Evolutionary conservation across 2,113 vertebrate species (phyloP), one percentile per base, ranked within the genome.

Genomic region (Percina caprodes): DNA sequence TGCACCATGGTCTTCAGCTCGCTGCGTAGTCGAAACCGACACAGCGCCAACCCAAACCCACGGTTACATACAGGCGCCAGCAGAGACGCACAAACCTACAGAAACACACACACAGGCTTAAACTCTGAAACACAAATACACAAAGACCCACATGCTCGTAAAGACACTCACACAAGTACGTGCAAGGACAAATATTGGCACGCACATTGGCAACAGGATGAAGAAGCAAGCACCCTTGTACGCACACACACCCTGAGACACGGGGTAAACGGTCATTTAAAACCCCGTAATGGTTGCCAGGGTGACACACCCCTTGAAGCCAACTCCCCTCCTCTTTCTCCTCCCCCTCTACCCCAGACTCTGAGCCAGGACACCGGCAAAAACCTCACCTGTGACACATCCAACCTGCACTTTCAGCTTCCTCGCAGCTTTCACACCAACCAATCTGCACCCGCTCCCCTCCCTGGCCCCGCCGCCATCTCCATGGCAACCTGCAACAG

Each of bases 1-100:
- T 99, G 98, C 92, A 94, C 96, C 75, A 98, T 98, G 97, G 96
- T 99, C 78, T 99, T 99, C 91, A 99, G 98, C 87, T 99, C 98
- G 0, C 96, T 99, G 67, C 95, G 98, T 67, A 99, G 98, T 91
- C 96, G 98, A 0, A 99, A 99, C 90, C 95, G 98, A 6, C 98
- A 99, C 91, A 99, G 98, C 66, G 96, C 98, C 76, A 99, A 99
- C 92, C 97, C 97, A 0, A 99, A 99, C 89, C 98, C 98, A 0
- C 96, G 97, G 0, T 95, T 99, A 0, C 92, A 92, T 74, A 79
- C 82, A 0, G 42, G 54, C 6, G 1, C 59, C 55, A 0, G 51
- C 79, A 79, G 77, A 60, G 84, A 87, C 5, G 4, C 12, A 1
- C 48, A 69, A 8, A 13, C 26, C 4, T 49, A 73, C 30, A n/a